phyloP scores from a whole-genome alignment of 2,113 vertebrate species.

The Phalacrocorax carbo region DNA sequence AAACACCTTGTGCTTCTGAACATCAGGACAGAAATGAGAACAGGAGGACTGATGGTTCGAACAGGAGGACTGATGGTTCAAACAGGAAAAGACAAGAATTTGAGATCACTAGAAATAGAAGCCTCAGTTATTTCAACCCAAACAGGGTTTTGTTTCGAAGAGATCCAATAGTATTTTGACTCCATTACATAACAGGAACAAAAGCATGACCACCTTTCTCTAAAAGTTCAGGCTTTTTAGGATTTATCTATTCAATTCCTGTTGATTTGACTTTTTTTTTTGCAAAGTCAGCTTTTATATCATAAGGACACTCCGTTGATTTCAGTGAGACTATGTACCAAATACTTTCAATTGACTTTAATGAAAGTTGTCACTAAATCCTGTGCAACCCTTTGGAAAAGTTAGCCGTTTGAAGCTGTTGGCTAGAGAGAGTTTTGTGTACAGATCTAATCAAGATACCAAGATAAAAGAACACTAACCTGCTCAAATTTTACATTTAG shows the following conservation, averaged over 20 bases:
- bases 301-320: accelerated
- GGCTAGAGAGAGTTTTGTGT: not conserved
- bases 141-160: not conserved
- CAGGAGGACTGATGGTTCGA: not conserved
- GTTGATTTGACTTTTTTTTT: not conserved
- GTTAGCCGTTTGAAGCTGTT: not conserved
- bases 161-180: not conserved
- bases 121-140: not conserved
- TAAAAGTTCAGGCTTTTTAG: not conserved
- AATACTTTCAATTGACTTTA: not conserved
- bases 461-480: not conserved
- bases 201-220: not conserved
- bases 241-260: not conserved
- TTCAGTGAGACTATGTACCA: not conserved
- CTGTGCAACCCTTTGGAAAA: not conserved
- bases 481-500: not conserved
- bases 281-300: not conserved
- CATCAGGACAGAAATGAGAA: not conserved
- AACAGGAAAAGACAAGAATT: not conserved
- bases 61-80: not conserved
- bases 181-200: not conserved
- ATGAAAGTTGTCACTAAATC: not conserved
- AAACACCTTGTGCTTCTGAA: not conserved
- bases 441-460: not conserved
- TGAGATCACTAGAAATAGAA: not conserved